phyloP scores from a whole-genome alignment of 2,113 vertebrate genomes.

The Cynopterus brachyotis region DNA sequence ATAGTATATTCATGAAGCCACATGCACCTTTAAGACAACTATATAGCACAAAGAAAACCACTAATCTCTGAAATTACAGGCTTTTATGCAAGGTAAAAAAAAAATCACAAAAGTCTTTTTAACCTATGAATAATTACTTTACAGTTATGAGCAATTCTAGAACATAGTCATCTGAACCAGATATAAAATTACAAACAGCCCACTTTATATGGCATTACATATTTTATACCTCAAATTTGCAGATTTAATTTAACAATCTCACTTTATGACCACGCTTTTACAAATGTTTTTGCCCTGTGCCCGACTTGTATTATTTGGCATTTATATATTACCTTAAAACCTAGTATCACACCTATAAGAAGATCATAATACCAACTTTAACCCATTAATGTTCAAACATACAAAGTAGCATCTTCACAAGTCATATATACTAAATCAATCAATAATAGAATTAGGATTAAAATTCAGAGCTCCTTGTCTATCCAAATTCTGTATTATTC shows the following conservation, averaged over 20 bases:
- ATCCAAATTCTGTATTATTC: not conserved
- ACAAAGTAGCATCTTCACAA: not conserved
- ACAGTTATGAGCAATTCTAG: not conserved
- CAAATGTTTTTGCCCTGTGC: not conserved
- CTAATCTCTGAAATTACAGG: not conserved
- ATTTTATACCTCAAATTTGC: slow-evolving; percentile 32
- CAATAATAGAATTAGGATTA: not conserved
- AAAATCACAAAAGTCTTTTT: not conserved
- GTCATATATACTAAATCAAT: not conserved
- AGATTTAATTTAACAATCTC: not conserved
- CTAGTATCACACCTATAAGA: not conserved
- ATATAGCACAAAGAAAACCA: not conserved
- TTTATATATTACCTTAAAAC: not conserved
- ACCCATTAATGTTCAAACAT: not conserved
- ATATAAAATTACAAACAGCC: not conserved
- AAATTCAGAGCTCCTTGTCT: not conserved
- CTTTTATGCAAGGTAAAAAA: not conserved
- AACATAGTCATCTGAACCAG: not conserved
- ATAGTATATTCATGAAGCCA: not conserved
- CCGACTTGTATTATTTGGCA: not conserved
- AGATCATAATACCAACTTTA: not conserved
- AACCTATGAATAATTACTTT: not conserved
- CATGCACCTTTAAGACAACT: not conserved
- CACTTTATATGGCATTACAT: not conserved
- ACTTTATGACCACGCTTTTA: not conserved